Evolutionary conservation across 1,140 invertebrate species (phyloP).

Genomic region (Sitodiplosis mosellana): DNA sequence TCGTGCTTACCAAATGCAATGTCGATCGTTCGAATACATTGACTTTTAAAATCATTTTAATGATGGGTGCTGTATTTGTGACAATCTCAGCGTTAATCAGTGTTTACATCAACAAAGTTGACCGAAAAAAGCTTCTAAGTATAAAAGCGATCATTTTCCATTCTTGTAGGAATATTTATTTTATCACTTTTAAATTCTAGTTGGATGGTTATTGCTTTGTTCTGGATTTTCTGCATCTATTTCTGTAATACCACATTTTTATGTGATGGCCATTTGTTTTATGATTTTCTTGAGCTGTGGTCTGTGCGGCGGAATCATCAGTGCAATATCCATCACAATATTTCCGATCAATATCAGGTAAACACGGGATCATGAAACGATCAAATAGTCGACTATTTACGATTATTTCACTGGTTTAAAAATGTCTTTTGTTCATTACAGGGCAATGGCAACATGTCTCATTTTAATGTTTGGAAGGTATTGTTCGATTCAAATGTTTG

Average conservation of each 20-base stretch:
- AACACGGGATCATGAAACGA: background rate
- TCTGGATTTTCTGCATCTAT: conserved; percentile 9
- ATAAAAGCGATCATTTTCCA: conserved; percentile 9
- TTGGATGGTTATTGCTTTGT: conserved; percentile 13
- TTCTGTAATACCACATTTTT: conserved; percentile 13
- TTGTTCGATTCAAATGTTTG: too few species aligned
- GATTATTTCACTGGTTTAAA: background rate
- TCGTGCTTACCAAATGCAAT: background rate
- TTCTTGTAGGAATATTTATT: too few species aligned
- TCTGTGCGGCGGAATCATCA: conserved; percentile 22
- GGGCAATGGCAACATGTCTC: conserved; percentile 28
- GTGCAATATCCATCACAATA: conserved; percentile 24
- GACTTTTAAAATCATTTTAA: background rate
- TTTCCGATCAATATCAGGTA: conserved; percentile 22
- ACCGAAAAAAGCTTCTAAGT: conserved; percentile 18
- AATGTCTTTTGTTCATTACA: conserved; percentile 7
- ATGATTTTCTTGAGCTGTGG: conserved; percentile 19
- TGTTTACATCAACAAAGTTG: conserved; percentile 16
- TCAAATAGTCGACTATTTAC: background rate
- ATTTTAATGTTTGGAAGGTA: conserved; percentile 26
- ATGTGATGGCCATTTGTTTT: conserved; percentile 12
- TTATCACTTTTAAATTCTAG: conserved; percentile 7
- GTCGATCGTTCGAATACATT: background rate
- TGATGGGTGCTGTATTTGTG: conserved; percentile 11
- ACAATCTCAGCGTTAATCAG: conserved; percentile 17